Evolutionary conservation across 2,113 vertebrate species (phyloP), one percentile per base, ranked within the genome.

Genomic region (Pholis gunnellus): DNA sequence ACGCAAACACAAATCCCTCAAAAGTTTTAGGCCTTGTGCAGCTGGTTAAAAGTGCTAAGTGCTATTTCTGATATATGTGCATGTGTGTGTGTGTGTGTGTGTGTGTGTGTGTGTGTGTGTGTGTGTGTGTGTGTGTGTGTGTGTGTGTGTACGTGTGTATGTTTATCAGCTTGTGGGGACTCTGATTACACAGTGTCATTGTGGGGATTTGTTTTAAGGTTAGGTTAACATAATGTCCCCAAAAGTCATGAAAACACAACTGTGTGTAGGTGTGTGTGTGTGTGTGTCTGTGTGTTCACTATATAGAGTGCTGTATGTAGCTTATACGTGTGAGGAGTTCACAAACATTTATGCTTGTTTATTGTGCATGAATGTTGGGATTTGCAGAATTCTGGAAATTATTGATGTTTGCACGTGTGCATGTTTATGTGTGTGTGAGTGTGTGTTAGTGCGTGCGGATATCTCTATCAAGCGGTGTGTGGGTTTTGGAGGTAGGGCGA

Each of bases 401-500:
- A n/a, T 29, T 25, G 4, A 38, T 52, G 44, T 20, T 61, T 25
- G 60, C 9, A 0, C 60, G 78, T 68, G 68, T 76, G 67, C 38
- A 64, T 73, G 61, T 77, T 18, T 60, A 34, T 36, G 48, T n/a
- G 42, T 36, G 48, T n/a, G 42, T 63, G 64, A 14, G 60, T 59
- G 61, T 77, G 40, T 70, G 52, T 69, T 2, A 10, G 57, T 38
- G 63, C 64, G 42, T 67, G 50, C 11, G 9, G 63, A 70, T 68
- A 64, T 59, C 63, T 79, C 63, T 59, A 38, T 71, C 40, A 56
- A 73, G 63, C 1, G 27, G 34, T 34, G 79, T 29, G 54, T 11
- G 68, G 78, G 59, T 56, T 84, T 86, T 72, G 54, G 78, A 82
- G 89, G 81, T 73, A 64, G 72, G 76, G 71, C 27, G 38, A 81